Percentiles rank a stretch among this genome's conserved stretches.
Conservation (phyloP, 2,113 vertebrate genomes). For the Corynorhinus townsendii region DNA sequence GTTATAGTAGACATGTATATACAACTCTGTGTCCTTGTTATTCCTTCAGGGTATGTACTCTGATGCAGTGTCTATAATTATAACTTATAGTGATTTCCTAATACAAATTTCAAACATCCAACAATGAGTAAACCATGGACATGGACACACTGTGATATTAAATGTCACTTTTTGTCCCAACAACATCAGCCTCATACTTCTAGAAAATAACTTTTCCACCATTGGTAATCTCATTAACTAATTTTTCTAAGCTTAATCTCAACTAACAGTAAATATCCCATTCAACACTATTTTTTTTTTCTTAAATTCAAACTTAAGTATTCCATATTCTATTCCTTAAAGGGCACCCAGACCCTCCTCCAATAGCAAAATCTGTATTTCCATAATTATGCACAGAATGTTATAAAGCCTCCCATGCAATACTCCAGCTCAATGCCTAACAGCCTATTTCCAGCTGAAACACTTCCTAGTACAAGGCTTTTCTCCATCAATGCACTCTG, state of each 20-base stretch:
- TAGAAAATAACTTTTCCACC: not conserved
- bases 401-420: not conserved
- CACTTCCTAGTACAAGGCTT: not conserved
- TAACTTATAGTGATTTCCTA: constrained; percentile 34
- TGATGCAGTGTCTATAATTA: not conserved
- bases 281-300: not conserved
- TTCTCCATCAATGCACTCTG: not conserved
- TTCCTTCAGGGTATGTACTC: not conserved
- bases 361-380: not conserved
- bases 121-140: not conserved
- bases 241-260: constrained; percentile 45
- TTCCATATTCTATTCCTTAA: constrained; percentile 8
- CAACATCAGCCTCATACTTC: not conserved
- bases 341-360: not conserved
- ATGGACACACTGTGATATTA: not conserved
- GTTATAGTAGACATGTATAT: not conserved
- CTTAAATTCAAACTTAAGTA: constrained; percentile 45
- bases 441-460: not conserved
- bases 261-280: constrained; percentile 29
- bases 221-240: constrained; percentile 13
- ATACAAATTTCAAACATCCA: constrained; percentile 30
- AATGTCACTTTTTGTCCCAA: not conserved
- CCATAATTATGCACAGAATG: constrained; percentile 9
- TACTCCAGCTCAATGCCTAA: not conserved
- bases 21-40: not conserved